Evolutionary conservation across 92 coral and sea anemone genomes (phyloP).

Genomic region (Muricea muricata): DNA sequence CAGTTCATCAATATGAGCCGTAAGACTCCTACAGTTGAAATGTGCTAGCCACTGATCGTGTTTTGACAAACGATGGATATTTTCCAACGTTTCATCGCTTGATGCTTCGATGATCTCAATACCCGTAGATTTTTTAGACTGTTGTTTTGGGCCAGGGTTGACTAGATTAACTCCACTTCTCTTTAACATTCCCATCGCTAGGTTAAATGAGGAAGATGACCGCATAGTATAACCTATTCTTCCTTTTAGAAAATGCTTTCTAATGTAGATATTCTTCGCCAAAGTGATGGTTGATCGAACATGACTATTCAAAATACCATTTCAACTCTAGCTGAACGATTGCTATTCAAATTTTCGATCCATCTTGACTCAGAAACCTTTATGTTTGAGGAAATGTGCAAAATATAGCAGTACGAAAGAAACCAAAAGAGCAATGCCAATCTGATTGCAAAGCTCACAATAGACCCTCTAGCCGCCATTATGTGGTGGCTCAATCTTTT

Average conservation of each 20-base stretch:
- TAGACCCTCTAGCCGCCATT: background rate
- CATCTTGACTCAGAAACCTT: background rate
- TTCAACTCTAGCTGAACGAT: background rate
- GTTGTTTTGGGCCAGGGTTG: slow-evolving; percentile 22
- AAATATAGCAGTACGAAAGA: background rate
- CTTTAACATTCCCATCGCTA: background rate
- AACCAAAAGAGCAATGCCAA: background rate
- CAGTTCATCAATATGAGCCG: slow-evolving; percentile 39
- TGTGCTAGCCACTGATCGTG: slow-evolving; percentile 10
- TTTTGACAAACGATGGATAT: slow-evolving; percentile 7
- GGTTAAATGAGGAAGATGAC: background rate
- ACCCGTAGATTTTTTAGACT: background rate
- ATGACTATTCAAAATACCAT: background rate
- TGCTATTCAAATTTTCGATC: background rate
- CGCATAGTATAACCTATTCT: background rate
- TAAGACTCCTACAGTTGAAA: slow-evolving; percentile 37
- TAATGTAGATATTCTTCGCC: background rate
- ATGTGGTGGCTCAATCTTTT: background rate
- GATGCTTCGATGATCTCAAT: slow-evolving; percentile 5
- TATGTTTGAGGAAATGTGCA: background rate
- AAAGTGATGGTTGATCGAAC: background rate
- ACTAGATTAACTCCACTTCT: slow-evolving; percentile 17
- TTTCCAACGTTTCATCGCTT: slow-evolving; percentile 18
- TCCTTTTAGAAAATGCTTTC: background rate
- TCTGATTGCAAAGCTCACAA: background rate